These are phyloP conservation scores for Cyclophora albipunctata DNA, from an alignment of 2,888 invertebrate species.

Conservation along the genomic window DNA sequence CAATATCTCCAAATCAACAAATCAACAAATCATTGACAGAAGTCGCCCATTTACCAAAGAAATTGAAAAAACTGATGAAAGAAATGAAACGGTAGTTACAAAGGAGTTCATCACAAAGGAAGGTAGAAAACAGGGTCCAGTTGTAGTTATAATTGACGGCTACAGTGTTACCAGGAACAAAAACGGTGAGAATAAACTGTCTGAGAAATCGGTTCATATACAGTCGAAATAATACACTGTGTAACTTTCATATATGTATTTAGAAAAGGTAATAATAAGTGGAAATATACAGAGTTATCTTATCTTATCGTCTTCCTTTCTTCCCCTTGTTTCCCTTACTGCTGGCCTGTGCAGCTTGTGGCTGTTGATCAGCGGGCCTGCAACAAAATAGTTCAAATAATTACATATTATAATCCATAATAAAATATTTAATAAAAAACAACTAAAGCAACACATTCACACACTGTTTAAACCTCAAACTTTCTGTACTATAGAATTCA, in stretches of 20 bases:
- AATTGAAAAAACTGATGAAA: constrained; percentile 55
- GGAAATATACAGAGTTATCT: constrained; percentile 14
- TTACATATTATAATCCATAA: no score
- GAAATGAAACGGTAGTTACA: constrained; percentile 49
- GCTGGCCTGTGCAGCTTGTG: constrained; percentile 49
- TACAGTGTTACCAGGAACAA: constrained; percentile 63
- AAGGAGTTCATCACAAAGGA: constrained; percentile 21
- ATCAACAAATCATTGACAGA: constrained; percentile 58
- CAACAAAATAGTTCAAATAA: constrained; percentile 19
- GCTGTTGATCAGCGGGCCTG: constrained; percentile 66
- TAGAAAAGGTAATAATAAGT: constrained; percentile 14
- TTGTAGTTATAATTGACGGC: constrained; percentile 60
- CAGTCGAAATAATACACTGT: constrained; percentile 25
- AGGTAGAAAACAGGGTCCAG: constrained; percentile 30
- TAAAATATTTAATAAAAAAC: no score
- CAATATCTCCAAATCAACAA: constrained; percentile 50
- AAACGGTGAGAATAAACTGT: constrained; percentile 55
- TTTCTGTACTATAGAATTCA: no score
- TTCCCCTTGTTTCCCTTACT: constrained; percentile 61
- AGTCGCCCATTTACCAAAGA: constrained; percentile 56
- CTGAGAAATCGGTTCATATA: constrained; percentile 49
- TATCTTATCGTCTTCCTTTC: constrained; percentile 59
- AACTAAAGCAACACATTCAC: no score
- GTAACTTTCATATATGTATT: constrained; percentile 11
- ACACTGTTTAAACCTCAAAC: no score